Conservation (phyloP, 2,113 vertebrate genomes). For the Istiophorus platypterus region DNA sequence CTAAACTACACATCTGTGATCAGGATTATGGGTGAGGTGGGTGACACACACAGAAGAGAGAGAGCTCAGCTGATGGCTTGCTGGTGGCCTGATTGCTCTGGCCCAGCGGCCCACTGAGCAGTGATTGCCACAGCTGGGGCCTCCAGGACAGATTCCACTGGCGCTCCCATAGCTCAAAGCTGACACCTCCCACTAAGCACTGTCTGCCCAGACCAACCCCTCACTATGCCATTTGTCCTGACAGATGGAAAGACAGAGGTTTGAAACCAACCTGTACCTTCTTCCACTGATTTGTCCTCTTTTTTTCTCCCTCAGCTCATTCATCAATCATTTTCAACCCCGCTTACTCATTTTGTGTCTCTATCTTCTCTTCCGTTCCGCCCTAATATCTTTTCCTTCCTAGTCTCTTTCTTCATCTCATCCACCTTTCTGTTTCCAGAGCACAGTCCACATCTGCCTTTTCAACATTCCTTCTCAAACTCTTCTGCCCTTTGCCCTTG, state of each 20-base stretch:
- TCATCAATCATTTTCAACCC: conserved; percentile 73
- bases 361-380: conserved; percentile 41
- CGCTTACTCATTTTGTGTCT: conserved; percentile 60
- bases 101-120: conserved; percentile 82
- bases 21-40: conserved; percentile 75
- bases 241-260: conserved; percentile 77
- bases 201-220: conserved; percentile 73
- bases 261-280: conserved; percentile 74
- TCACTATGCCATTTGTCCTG: conserved; percentile 78
- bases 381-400: conserved; percentile 22
- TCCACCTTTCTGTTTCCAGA: conserved; percentile 44
- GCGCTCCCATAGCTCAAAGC: conserved; percentile 80
- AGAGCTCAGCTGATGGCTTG: conserved; percentile 83
- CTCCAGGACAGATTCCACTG: conserved; percentile 78
- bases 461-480: conserved; percentile 28
- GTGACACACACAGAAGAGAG: conserved; percentile 55
- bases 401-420: conserved; percentile 14
- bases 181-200: conserved; percentile 80
- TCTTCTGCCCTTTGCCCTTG: conserved; percentile 56
- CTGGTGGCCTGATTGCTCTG: conserved; percentile 86
- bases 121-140: conserved; percentile 84
- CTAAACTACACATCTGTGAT: conserved; percentile 48
- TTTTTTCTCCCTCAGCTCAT: conserved; percentile 64
- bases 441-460: conserved; percentile 19
- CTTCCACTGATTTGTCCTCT: conserved; percentile 69